Base-by-base conservation (phyloP, 2,888 invertebrate genomes). In the Merodon equestris region DNA sequence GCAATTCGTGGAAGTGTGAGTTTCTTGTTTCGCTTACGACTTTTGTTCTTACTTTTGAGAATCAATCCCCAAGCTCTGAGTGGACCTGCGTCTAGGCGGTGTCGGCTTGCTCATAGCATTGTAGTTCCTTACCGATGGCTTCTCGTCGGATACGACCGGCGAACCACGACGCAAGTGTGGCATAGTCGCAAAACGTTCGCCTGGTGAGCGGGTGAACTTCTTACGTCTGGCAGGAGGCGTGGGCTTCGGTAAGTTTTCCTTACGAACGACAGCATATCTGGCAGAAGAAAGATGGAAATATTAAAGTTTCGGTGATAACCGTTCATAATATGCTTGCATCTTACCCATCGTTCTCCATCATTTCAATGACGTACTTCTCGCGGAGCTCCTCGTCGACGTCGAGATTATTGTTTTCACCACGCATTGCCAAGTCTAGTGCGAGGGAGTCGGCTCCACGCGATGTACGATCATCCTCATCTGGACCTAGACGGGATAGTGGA, bases 251-350 rank as follows among this genome's bases (percentile, higher is more conserved):
- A 93, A 89, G 9, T 90, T 89, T 48, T 91, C 91, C 88, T 95
- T 95, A 68, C 94, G 94, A 48, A 96, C 93, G 27, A 93, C 91
- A 10, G 95, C 94, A 83, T 96, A 96, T 5, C 95, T 95, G 17
- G 90, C 91, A 76, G 57, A 77, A 38, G 36, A 27, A 76, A 64
- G 51, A n/a, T n/a, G n/a, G n/a, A 61, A 48, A 61, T 81, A 63
- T 58, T 54, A 27, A 58, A 75, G 47, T 44, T n/a, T 50, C 9
- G 54, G 48, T 64, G 27, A 27, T 27, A 7, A 7, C 27, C 27
- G 3, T 27, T 27, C n/a, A n/a, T 5, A 77, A 73, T 63, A 70
- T 58, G 63, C 48, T 61, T 56, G 53, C 19, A 53, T 74, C 73
- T 82, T 76, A 88, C 89, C 89, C 89, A 84, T 89, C 88, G 74